A percentile compares a stretch with the other conserved stretches of the same genome.
Conservation (phyloP, 37 sponge, comb jelly and placozoan species). For the Ephydatia muelleri region DNA sequence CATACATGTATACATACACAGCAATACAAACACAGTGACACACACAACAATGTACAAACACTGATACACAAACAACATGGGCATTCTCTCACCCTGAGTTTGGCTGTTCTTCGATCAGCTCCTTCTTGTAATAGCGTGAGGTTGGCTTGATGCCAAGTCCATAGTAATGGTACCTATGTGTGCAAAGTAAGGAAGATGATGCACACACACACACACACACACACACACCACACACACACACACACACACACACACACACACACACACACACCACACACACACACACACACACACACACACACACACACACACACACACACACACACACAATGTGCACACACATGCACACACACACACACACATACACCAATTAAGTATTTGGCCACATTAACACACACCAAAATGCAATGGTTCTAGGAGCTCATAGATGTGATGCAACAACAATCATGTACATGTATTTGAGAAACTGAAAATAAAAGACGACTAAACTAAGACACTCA, state of each 20-base stretch:
- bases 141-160: slow-evolving; percentile 92
- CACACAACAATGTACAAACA: slow-evolving; percentile 5
- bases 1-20: slow-evolving; percentile 11
- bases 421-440: background rate
- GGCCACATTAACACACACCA: too few relatives aligned
- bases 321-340: too few relatives aligned
- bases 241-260: too few relatives aligned
- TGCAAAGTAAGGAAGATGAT: background rate
- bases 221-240: background rate
- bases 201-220: slow-evolving; percentile 1
- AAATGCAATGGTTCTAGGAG: too few relatives aligned
- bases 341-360: too few relatives aligned
- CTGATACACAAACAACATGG: slow-evolving; percentile 19
- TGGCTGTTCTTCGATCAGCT: slow-evolving; percentile 46
- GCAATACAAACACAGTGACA: slow-evolving; percentile 14
- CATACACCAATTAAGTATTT: too few relatives aligned
- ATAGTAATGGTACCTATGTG: slow-evolving; percentile 91
- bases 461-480: too few relatives aligned
- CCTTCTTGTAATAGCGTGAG: slow-evolving; percentile 75
- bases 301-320: background rate
- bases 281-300: background rate
- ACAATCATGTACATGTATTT: background rate
- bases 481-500: too few relatives aligned
- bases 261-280: background rate
- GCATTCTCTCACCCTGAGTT: slow-evolving; percentile 31